Percentiles rank a stretch among this genome's conserved stretches.
Evolutionary conservation across 2,888 invertebrate species (phyloP).

Genomic region (Leptinotarsa tumamoca): DNA sequence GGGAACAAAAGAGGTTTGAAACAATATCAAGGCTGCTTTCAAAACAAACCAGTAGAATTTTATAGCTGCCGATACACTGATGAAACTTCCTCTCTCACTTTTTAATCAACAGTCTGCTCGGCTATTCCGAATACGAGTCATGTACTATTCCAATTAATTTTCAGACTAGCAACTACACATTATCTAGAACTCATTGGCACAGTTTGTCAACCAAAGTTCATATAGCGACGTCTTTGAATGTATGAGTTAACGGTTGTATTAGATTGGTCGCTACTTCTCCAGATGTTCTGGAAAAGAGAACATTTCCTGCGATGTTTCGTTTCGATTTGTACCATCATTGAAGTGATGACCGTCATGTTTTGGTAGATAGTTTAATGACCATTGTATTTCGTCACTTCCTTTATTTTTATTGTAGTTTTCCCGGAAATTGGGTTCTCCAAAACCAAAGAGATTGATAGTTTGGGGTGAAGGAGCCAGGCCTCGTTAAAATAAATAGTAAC

Average conservation of each 20-base stretch:
- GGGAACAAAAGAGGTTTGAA: neutral
- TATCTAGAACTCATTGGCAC: conserved; percentile 6
- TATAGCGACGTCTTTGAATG: neutral
- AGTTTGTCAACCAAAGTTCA: neutral
- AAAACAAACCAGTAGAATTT: conserved; percentile 29
- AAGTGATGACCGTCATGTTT: too few species aligned
- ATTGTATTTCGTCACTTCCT: neutral
- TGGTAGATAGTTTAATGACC: too few species aligned
- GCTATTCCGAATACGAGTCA: neutral
- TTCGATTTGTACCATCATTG: too few species aligned
- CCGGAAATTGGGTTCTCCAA: too few species aligned
- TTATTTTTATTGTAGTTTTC: neutral
- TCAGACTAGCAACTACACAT: neutral
- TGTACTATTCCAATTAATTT: conserved; percentile 4
- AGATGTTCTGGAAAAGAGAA: too few species aligned
- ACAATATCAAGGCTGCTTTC: conserved; percentile 20
- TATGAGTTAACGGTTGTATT: neutral
- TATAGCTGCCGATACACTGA: neutral
- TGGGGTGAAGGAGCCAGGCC: too few species aligned
- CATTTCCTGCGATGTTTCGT: too few species aligned
- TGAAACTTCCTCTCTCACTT: conserved; percentile 18
- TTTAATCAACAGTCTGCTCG: conserved; percentile 10
- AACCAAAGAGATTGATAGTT: too few species aligned
- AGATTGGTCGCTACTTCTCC: neutral
- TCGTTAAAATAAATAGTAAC: too few species aligned